Evolutionary conservation across 2,888 invertebrate genomes (phyloP).

Genomic region (Campoletis raptor): DNA sequence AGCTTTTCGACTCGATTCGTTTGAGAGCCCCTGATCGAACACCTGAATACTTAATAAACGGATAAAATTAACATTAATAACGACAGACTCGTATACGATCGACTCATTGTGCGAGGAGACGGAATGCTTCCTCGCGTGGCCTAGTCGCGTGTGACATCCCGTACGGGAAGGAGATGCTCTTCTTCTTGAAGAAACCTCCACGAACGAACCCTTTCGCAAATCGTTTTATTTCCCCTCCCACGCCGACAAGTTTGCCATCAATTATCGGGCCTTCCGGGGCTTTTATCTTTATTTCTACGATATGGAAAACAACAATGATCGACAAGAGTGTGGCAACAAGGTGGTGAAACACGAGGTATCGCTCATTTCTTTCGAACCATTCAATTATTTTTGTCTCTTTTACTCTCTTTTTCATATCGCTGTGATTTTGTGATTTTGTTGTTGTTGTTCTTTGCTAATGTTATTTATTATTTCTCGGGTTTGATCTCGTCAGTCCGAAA

Average conservation of each 20-base stretch:
- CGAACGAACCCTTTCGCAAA: background rate
- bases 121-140: constrained; percentile 72
- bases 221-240: background rate
- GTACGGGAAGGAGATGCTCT: constrained; percentile 67
- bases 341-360: constrained; percentile 79
- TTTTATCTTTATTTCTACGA: background rate
- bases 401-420: background rate
- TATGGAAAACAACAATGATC: constrained; percentile 76
- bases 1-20: constrained; percentile 16
- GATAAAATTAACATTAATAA: constrained; percentile 85
- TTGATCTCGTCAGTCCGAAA: constrained; percentile 37
- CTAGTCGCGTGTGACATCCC: constrained; percentile 80
- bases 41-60: constrained; percentile 85
- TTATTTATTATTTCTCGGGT: constrained; percentile 3
- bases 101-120: constrained; percentile 75
- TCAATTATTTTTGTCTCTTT: constrained; percentile 5
- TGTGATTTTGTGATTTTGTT: constrained; percentile 25
- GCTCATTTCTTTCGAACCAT: background rate
- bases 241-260: background rate
- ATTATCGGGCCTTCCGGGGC: background rate
- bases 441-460: constrained; percentile 36
- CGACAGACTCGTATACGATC: constrained; percentile 80
- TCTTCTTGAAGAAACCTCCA: constrained; percentile 42
- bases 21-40: constrained; percentile 83
- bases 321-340: constrained; percentile 70